Evolutionary conservation across 1,140 invertebrate genomes (phyloP).

Genomic region (Brachionus calyciflorus): DNA sequence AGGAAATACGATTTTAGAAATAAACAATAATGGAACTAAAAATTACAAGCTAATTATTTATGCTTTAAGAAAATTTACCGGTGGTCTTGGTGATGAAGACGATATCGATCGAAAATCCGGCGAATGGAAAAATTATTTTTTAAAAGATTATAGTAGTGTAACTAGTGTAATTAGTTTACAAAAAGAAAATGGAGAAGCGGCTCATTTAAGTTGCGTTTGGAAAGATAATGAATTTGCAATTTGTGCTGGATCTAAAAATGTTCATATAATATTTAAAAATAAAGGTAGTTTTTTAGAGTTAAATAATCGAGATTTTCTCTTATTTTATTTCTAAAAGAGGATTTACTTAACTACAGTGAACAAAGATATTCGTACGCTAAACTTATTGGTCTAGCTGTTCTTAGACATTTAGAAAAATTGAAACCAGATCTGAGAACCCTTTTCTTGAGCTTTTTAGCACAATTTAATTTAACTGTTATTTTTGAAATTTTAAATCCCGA

Average conservation of each 20-base stretch:
- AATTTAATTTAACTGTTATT: constrained; percentile 58
- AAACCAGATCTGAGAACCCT: constrained; percentile 46
- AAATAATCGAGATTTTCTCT: neutral
- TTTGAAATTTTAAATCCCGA: constrained; percentile 61
- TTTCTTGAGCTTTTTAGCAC: constrained; percentile 53
- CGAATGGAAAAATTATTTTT: constrained; percentile 56
- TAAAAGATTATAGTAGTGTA: constrained; percentile 58
- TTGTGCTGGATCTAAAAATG: constrained; percentile 63
- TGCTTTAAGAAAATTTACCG: constrained; percentile 63
- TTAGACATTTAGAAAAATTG: constrained; percentile 54
- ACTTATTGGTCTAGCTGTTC: constrained; percentile 57
- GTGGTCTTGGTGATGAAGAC: constrained; percentile 64
- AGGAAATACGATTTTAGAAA: constrained; percentile 59
- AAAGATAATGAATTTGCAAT: constrained; percentile 56
- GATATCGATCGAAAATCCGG: constrained; percentile 51
- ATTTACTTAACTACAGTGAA: constrained; percentile 60
- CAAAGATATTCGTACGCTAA: constrained; percentile 57
- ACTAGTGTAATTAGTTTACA: constrained; percentile 56
- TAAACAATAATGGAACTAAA: constrained; percentile 50
- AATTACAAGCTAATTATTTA: constrained; percentile 58
- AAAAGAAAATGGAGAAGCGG: constrained; percentile 65
- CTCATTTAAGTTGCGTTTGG: constrained; percentile 60
- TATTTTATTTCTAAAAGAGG: constrained; percentile 51
- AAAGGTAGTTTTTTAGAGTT: constrained; percentile 50
- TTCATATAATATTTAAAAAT: constrained; percentile 61